A percentile compares a stretch with the other conserved stretches of the same genome.
These are phyloP conservation scores for Antheraea mylitta DNA, from an alignment of 1,140 invertebrate genomes.

Conservation along the genomic window DNA sequence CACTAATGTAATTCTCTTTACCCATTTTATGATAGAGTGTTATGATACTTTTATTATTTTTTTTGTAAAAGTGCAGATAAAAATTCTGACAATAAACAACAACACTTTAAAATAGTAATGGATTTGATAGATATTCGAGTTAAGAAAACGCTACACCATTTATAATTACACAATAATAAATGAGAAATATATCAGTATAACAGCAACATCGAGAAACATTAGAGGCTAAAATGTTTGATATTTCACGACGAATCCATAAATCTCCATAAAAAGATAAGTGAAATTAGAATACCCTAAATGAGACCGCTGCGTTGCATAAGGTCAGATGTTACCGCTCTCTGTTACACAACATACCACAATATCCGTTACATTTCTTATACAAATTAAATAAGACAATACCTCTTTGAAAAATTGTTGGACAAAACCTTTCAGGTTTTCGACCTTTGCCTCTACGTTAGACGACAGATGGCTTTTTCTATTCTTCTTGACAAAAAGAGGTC, in stretches of 20 bases:
- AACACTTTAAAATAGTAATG: background rate
- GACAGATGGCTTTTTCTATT: constrained; percentile 1
- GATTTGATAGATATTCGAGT: background rate
- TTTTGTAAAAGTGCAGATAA: too few relatives aligned
- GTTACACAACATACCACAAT: constrained; percentile 2
- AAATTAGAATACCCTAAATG: constrained; percentile 11
- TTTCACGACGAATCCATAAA: constrained; percentile 9
- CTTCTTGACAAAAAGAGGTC: background rate
- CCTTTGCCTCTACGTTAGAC: constrained; percentile 8
- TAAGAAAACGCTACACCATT: constrained; percentile 12
- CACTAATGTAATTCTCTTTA: background rate
- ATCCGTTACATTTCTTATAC: constrained; percentile 1
- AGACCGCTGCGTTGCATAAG: background rate
- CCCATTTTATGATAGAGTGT: background rate
- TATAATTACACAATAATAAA: background rate
- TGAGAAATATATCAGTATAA: background rate
- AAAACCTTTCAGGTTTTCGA: constrained; percentile 13
- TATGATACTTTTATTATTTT: background rate
- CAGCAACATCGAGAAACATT: background rate
- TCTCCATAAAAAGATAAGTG: constrained; percentile 15
- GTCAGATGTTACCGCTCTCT: background rate
- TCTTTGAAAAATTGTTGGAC: constrained; percentile 10
- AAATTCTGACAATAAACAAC: too few relatives aligned
- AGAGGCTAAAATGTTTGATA: constrained; percentile 8
- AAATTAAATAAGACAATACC: constrained; percentile 15